These are phyloP conservation scores for Oryzias javanicus DNA, from an alignment of 2,113 vertebrate species.

Conservation along the genomic window DNA sequence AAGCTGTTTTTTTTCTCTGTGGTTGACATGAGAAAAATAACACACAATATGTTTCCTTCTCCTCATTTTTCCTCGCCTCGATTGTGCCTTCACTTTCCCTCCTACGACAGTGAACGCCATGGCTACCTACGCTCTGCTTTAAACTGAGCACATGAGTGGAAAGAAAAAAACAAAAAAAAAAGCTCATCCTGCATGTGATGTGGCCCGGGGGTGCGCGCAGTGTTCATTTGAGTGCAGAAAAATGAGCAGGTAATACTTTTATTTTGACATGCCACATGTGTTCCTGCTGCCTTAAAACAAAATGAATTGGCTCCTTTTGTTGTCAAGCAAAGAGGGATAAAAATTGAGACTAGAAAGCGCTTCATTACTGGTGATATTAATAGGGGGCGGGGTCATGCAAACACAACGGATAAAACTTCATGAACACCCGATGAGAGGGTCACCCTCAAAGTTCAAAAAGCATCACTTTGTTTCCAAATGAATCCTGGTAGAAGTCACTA, in stretches of 20 bases:
- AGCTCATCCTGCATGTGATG: background rate
- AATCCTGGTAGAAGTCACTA: constrained; percentile 70
- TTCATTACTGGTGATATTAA: background rate
- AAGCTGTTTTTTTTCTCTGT: background rate
- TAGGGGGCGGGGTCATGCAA: background rate
- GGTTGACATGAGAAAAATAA: background rate
- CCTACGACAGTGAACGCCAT: constrained; percentile 16
- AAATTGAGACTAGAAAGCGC: background rate
- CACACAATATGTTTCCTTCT: background rate
- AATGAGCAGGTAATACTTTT: background rate
- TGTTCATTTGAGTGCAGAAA: background rate
- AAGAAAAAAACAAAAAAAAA: too few species aligned
- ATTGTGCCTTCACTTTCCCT: constrained; percentile 8
- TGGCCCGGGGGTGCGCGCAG: background rate
- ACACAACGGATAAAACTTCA: constrained; percentile 36
- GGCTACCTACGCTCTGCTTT: constrained; percentile 37
- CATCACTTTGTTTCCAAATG: constrained; percentile 69
- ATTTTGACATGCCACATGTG: too few species aligned
- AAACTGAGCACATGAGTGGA: background rate
- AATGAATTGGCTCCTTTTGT: background rate
- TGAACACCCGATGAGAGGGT: constrained; percentile 48
- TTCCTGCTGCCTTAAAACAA: background rate
- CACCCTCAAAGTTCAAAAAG: constrained; percentile 58
- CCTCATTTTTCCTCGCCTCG: background rate
- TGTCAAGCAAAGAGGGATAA: background rate